Percentiles rank a stretch among this genome's conserved stretches.
Conservation (phyloP, 2,113 vertebrate species). For the Engystomops pustulosus region DNA sequence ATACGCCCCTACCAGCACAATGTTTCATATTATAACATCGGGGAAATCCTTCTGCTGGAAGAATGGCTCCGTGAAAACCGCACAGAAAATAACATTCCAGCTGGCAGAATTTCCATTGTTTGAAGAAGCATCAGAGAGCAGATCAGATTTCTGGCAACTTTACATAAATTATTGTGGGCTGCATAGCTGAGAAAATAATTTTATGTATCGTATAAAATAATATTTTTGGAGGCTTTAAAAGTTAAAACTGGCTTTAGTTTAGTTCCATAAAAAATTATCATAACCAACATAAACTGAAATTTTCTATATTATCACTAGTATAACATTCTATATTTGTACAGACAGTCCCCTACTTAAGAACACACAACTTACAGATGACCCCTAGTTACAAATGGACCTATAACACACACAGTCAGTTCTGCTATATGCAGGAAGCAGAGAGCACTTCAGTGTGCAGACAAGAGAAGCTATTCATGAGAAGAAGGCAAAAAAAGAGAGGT, state of each 20-base stretch:
- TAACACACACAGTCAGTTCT: too few relatives aligned
- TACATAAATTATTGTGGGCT: background rate
- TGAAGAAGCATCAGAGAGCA: background rate
- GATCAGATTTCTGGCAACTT: background rate
- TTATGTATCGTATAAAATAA: background rate
- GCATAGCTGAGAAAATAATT: background rate
- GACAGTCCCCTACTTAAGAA: too few relatives aligned
- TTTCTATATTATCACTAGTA: background rate
- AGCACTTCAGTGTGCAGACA: too few relatives aligned
- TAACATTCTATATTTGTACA: too few relatives aligned
- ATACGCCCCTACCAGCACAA: background rate
- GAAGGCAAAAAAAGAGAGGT: too few relatives aligned
- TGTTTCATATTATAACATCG: background rate
- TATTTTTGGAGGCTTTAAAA: background rate
- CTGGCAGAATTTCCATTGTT: constrained; percentile 12
- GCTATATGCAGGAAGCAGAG: too few relatives aligned
- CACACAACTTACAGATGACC: too few relatives aligned
- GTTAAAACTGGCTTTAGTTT: background rate
- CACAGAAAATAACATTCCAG: background rate
- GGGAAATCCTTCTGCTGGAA: constrained; percentile 11
- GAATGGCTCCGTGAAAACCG: background rate
- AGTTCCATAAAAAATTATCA: background rate
- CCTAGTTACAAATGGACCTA: too few relatives aligned
- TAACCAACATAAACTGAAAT: background rate
- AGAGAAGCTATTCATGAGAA: too few relatives aligned